Percentiles rank a stretch among this genome's conserved stretches.
phyloP scores from a whole-genome alignment of 2,797 vertebrate species.

The Acanthis flammea region DNA sequence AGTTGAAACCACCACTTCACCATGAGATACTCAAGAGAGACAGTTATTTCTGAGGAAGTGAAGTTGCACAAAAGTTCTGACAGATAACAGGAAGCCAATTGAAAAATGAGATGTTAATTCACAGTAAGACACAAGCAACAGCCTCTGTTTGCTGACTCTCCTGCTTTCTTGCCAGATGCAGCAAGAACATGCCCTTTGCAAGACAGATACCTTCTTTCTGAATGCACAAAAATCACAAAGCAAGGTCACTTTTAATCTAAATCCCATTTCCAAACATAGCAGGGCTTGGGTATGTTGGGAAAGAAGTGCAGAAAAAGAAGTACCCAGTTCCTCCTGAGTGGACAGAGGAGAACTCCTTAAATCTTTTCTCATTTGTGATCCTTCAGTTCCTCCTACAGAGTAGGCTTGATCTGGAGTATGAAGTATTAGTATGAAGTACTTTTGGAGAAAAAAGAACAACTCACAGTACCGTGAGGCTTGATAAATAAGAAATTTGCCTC shows the following conservation, averaged over 20 bases:
- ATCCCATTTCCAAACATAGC: neutral
- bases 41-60: conserved; percentile 61
- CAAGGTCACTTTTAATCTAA: neutral
- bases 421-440: neutral
- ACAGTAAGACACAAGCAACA: neutral
- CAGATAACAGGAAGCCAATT: conserved; percentile 45
- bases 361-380: neutral
- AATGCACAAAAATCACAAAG: neutral
- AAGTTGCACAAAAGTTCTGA: conserved; percentile 58
- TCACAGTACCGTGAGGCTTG: neutral
- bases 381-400: neutral
- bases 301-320: neutral
- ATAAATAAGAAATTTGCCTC: neutral
- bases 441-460: neutral
- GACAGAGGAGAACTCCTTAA: neutral
- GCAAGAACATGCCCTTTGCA: conserved; percentile 16
- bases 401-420: neutral
- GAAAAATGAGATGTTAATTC: conserved; percentile 58
- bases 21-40: neutral
- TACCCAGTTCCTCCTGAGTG: neutral
- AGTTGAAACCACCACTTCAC: conserved; percentile 42
- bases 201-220: neutral
- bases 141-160: conserved; percentile 13
- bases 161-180: conserved; percentile 2
- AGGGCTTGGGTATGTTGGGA: neutral